Base-by-base conservation (phyloP, 2,888 invertebrate species). In the Yponomeuta cagnagella region DNA sequence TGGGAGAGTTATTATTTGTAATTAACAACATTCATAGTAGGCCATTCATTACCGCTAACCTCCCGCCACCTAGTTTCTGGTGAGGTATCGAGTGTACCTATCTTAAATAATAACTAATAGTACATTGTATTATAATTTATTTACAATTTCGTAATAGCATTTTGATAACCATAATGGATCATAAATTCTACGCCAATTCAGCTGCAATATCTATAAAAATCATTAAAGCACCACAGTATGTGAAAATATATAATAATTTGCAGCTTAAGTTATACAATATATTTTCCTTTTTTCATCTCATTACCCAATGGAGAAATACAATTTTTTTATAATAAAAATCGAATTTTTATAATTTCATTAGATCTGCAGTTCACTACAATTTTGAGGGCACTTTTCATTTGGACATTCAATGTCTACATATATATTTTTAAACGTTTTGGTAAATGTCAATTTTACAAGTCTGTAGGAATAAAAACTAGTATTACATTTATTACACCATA, bases 391-490 rank as follows among this genome's bases (percentile, higher is more conserved):
- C 63, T 71, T 43, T 43, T 43, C 43, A 43, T 43, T 71, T 31
- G 30, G 64, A 72, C 71, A 72, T 72, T 72, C 23, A 72, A 72
- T 72, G 71, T 48, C 71, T 48, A 68, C 15, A 69, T 63, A 10
- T 8, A 70, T 23, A 58, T 58, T 65, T 80, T 82, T 80, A 78
- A 75, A 82, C 83, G 85, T 86, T 90, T 90, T 90, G 89, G 90
- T 90, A 88, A 89, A 85, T 77, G 78, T 84, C 84, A 83, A 82
- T 58, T 79, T 82, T 81, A 76, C 77, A 77, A 75, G 43, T 43
- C 43, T 43, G 43, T 43, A 43, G 1, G 43, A 43, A 43, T 43
- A 43, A 43, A 43, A 43, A 43, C 43, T 43, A 43, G 43, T 43
- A 8, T 43, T 43, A 43, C 43, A 43, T 43, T 43, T 84, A 85